Percentiles rank a stretch among this genome's conserved stretches.
phyloP scores from a whole-genome alignment of 2,113 vertebrate species.

The Agelaius tricolor region DNA sequence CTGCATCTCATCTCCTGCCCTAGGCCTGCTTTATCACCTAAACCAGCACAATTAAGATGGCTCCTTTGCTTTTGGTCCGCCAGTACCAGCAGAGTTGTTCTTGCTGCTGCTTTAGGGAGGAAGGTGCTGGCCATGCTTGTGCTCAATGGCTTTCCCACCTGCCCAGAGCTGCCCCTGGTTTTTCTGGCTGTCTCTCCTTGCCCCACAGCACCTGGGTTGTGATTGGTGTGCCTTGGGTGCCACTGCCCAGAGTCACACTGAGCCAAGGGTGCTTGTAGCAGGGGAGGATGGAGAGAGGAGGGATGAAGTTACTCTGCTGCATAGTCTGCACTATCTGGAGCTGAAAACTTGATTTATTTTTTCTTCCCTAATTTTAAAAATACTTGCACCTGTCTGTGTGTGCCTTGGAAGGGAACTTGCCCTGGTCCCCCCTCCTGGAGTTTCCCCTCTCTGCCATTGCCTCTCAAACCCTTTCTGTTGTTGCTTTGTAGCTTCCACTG shows the following conservation, averaged over 20 bases:
- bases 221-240: background rate
- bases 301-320: background rate
- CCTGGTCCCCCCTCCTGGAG: background rate
- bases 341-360: background rate
- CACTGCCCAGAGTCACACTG: accelerated
- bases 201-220: background rate
- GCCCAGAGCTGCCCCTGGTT: background rate
- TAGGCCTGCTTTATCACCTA: background rate
- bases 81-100: background rate
- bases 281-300: background rate
- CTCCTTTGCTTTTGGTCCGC: background rate
- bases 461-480: background rate
- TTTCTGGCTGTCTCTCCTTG: background rate
- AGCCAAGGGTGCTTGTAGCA: accelerated
- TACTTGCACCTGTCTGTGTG: background rate
- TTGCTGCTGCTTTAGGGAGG: background rate
- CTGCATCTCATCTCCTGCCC: background rate
- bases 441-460: accelerated
- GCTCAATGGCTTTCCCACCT: background rate
- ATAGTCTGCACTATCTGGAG: background rate
- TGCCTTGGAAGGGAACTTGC: background rate
- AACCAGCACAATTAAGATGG: background rate
- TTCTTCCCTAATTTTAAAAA: background rate
- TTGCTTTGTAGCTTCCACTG: background rate
- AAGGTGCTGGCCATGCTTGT: background rate